Evolutionary conservation across 2,113 vertebrate species (phyloP), one percentile per base, ranked within the genome.

Genomic region (Globicephala melas): DNA sequence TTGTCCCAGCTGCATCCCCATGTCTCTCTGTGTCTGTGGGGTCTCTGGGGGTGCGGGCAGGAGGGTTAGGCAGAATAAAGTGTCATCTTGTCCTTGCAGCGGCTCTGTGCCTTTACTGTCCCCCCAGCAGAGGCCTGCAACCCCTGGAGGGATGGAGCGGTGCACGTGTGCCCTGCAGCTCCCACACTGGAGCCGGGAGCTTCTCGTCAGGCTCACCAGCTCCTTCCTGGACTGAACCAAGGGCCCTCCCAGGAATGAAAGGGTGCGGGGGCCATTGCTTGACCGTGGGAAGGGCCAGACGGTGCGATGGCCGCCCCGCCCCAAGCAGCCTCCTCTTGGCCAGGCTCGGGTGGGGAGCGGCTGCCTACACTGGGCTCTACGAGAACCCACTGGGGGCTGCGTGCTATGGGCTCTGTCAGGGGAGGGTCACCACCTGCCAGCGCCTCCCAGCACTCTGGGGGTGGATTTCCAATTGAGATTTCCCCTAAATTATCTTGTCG

Each of bases 241-340:
- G 10, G 58, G 25, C 33, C 38, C 26, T 44, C 18, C 38, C 47
- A 6, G 47, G 58, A 44, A 9, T 10, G 6, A 21, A 33, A 14
- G 31, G 26, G 21, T 1, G 0, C 13, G 3, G 41, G 21, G 21
- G 20, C 36, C 2, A 11, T 3, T 33, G 41, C 82, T 14, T 8
- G 28, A n/a, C 62, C 28, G 4, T 3, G 2, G 67, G 15, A 53
- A 36, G 17, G 23, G 73, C 33, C 17, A 17, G 73, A 47, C 31
- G 9, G 41, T 17, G 21, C 0, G 0, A 55, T 0, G 6, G 36
- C 62, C 3, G 17, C 36, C 31, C 82, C 3, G 3, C 21, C 10
- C 50, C 20, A 0, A 36, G 38, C 1, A 28, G 8, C 60, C 71
- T 25, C n/a, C 44, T 3, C 18, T 76, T 17, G 1, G 71, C 53